Percentiles rank a stretch among this genome's conserved stretches.
These are phyloP conservation scores for Papilio protenor DNA, from an alignment of 2,888 invertebrate species.

Conservation along the genomic window DNA sequence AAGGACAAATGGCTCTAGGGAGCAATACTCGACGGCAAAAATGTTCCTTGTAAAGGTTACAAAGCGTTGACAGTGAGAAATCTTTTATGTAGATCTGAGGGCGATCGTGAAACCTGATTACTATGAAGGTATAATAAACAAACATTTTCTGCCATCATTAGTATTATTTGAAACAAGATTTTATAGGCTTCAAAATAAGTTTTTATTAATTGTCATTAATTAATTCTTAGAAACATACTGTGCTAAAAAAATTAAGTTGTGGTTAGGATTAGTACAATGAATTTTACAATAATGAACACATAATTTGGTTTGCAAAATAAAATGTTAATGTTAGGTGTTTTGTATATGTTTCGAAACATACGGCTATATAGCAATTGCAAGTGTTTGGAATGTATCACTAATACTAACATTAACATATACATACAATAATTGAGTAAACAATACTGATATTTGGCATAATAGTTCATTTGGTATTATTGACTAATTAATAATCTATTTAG, in stretches of 20 bases:
- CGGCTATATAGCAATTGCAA: too few species aligned
- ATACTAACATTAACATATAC: background rate
- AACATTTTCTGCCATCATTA: slow-evolving; percentile 4
- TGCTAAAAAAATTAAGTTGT: background rate
- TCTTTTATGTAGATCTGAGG: slow-evolving; percentile 21
- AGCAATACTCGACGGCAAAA: slow-evolving; percentile 31
- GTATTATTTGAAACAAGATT: background rate
- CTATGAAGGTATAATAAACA: slow-evolving; percentile 12
- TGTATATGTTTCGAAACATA: too few species aligned
- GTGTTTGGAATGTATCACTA: too few species aligned
- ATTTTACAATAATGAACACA: too few species aligned
- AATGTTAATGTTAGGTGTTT: too few species aligned
- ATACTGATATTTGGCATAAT: background rate
- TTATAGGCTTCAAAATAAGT: background rate
- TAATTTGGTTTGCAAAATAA: too few species aligned
- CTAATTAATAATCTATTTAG: background rate
- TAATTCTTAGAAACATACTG: background rate
- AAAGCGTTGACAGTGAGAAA: slow-evolving; percentile 28
- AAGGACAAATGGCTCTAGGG: slow-evolving; percentile 32
- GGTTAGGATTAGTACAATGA: too few species aligned
- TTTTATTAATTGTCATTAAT: background rate
- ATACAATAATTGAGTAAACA: slow-evolving; percentile 1
- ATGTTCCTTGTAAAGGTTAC: slow-evolving; percentile 32
- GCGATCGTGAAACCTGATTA: slow-evolving; percentile 14
- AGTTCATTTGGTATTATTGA: background rate